Conservation (phyloP, 2,888 invertebrate species). For the Pogonocherus hispidulus region DNA sequence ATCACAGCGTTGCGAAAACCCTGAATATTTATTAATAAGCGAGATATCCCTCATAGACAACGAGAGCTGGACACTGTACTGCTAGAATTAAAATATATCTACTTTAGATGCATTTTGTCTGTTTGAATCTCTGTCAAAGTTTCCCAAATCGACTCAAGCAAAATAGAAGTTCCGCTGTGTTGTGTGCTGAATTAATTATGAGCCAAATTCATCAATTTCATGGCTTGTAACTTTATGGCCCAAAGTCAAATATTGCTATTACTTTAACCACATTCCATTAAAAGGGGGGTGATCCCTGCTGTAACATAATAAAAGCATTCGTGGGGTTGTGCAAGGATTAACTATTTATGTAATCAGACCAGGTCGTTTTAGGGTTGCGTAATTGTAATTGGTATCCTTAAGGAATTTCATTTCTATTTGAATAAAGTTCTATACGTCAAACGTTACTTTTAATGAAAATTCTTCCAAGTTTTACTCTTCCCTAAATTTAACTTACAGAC, state of each 20-base stretch:
- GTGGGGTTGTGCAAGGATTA: slow-evolving; percentile 51
- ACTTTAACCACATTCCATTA: slow-evolving; percentile 48
- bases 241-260: slow-evolving; percentile 48
- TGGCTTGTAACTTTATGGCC: slow-evolving; percentile 49
- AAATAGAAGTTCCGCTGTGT: background rate
- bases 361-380: slow-evolving; percentile 45
- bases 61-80: no score
- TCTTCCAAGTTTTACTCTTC: background rate
- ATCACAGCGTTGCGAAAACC: no score
- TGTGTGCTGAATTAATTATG: slow-evolving; percentile 23
- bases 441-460: slow-evolving; percentile 16
- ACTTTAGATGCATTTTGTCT: no score
- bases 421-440: slow-evolving; percentile 10
- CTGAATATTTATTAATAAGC: no score
- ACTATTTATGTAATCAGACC: slow-evolving; percentile 58
- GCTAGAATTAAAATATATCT: no score
- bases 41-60: no score
- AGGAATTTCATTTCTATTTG: slow-evolving; percentile 43
- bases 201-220: slow-evolving; percentile 44
- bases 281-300: slow-evolving; percentile 45
- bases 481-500: background rate
- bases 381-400: slow-evolving; percentile 44
- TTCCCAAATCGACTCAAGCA: no score
- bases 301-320: slow-evolving; percentile 55
- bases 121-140: no score